A percentile compares a stretch with the other conserved stretches of the same genome.
phyloP scores from a whole-genome alignment of 1,140 invertebrate genomes.

The Phthorimaea operculella region DNA sequence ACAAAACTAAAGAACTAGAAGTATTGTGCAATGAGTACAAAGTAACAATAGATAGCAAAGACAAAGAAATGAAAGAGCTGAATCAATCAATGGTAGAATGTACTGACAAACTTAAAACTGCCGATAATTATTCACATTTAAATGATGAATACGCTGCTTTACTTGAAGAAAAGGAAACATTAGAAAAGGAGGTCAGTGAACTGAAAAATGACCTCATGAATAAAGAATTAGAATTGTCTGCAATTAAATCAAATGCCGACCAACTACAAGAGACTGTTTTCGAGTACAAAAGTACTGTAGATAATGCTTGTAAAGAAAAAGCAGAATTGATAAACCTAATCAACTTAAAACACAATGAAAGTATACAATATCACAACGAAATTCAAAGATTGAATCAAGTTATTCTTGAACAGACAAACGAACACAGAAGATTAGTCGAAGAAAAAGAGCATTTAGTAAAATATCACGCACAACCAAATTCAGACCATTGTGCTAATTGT shows the following conservation, averaged over 20 bases:
- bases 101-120: constrained; percentile 36
- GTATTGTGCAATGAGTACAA: constrained; percentile 25
- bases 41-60: constrained; percentile 31
- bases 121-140: constrained; percentile 30
- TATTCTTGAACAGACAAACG: constrained; percentile 58
- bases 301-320: constrained; percentile 70
- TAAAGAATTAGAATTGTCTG: constrained; percentile 18
- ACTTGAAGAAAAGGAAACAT: constrained; percentile 34
- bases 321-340: constrained; percentile 80
- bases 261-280: constrained; percentile 31
- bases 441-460: constrained; percentile 55
- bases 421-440: constrained; percentile 65
- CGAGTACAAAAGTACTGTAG: constrained; percentile 49
- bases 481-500: constrained; percentile 41
- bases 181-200: constrained; percentile 23
- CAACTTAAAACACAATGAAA: constrained; percentile 86
- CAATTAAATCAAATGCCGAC: constrained; percentile 28
- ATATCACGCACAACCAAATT: constrained; percentile 30
- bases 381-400: constrained; percentile 79
- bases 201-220: constrained; percentile 23
- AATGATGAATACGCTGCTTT: constrained; percentile 39
- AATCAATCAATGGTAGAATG: constrained; percentile 46
- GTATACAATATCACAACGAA: constrained; percentile 83
- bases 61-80: constrained; percentile 50
- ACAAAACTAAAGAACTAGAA: constrained; percentile 28